Percentiles rank a stretch among this genome's conserved stretches.
Evolutionary conservation across 2,797 vertebrate genomes (phyloP).

Genomic region (Lepus oiostolus): DNA sequence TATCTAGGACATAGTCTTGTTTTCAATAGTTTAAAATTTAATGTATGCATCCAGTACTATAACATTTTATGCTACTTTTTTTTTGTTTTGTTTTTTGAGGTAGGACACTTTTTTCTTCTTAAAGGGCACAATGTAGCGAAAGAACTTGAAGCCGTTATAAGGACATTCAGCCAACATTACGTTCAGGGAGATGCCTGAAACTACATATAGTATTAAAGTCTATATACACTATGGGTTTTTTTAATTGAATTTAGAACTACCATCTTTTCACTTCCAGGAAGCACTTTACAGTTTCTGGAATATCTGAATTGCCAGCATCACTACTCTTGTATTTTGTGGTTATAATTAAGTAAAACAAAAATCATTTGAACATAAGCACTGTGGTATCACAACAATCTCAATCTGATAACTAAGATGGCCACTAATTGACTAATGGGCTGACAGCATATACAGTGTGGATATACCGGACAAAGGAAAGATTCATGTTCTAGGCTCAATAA

Average conservation of each 20-base stretch:
- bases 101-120: not conserved
- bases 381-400: not conserved
- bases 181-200: not conserved
- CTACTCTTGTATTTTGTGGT: not conserved
- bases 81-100: not conserved
- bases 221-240: not conserved
- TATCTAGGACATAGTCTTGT: not conserved
- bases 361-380: not conserved
- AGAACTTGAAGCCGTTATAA: not conserved
- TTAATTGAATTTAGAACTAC: not conserved
- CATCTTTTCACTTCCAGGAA: not conserved
- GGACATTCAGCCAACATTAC: too few relatives aligned
- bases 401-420: not conserved
- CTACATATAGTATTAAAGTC: not conserved
- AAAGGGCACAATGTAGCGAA: constrained; percentile 1
- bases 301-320: not conserved
- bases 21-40: constrained; percentile 38
- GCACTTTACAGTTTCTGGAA: not conserved
- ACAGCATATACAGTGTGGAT: not conserved
- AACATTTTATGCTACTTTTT: constrained; percentile 28
- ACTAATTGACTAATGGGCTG: not conserved
- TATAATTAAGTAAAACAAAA: not conserved
- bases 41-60: not conserved
- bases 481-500: not conserved
- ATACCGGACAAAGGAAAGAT: not conserved